phyloP scores from a whole-genome alignment of 2,888 invertebrate species.

The Idaea aversata region DNA sequence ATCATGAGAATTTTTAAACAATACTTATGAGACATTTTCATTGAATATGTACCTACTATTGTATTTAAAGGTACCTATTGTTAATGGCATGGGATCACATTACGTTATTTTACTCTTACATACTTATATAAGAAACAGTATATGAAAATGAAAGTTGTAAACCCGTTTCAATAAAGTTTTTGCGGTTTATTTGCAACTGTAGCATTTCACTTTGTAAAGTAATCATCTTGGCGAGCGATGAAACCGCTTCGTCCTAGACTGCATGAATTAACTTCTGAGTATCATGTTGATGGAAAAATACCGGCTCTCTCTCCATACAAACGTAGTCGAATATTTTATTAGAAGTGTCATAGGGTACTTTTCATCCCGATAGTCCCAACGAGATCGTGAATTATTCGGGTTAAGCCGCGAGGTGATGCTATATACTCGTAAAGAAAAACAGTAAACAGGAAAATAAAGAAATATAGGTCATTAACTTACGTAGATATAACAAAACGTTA shows the following conservation, averaged over 20 bases:
- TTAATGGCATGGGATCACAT: not conserved
- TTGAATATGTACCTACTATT: not conserved
- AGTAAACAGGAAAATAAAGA: too few species aligned
- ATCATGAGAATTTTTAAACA: slow-evolving; percentile 12
- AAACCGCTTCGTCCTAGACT: not conserved
- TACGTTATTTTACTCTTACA: slow-evolving; percentile 5
- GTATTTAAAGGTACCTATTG: not conserved
- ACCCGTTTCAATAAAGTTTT: slow-evolving; percentile 2
- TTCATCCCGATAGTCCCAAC: too few species aligned
- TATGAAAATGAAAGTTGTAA: slow-evolving; percentile 4
- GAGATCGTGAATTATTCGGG: too few species aligned
- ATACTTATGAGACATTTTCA: not conserved
- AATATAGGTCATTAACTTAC: too few species aligned
- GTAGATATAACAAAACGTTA: too few species aligned
- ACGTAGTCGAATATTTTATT: too few species aligned
- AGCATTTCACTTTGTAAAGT: not conserved
- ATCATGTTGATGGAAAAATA: not conserved
- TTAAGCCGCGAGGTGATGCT: too few species aligned
- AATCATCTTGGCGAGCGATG: not conserved
- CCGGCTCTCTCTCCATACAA: too few species aligned
- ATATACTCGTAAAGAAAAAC: too few species aligned
- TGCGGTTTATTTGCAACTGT: slow-evolving; percentile 1
- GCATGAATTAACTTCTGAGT: not conserved
- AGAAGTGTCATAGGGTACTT: too few species aligned
- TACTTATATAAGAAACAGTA: slow-evolving; percentile 2